Conservation (phyloP, 2,888 invertebrate species). For the Cremastinae sp. region DNA sequence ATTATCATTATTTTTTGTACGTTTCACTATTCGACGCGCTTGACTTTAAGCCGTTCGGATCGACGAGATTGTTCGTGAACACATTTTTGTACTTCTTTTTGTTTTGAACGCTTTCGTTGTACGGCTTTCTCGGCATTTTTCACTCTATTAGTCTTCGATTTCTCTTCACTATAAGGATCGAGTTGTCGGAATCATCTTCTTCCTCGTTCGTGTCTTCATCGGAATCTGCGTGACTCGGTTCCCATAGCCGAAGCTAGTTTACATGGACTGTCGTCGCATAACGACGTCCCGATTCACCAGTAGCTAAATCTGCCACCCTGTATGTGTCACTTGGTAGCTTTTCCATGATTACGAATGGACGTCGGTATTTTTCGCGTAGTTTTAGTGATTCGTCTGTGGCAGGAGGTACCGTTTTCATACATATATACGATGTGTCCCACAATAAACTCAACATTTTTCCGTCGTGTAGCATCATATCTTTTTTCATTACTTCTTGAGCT, state of each 20-base stretch:
- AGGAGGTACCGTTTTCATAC: constrained; percentile 2
- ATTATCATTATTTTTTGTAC: too few relatives aligned
- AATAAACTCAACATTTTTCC: constrained; percentile 21
- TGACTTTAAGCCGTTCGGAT: too few relatives aligned
- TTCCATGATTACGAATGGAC: constrained; percentile 11
- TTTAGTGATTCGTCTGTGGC: constrained; percentile 16
- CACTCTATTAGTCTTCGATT: too few relatives aligned
- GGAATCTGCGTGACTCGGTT: not conserved
- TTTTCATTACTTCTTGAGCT: constrained; percentile 5
- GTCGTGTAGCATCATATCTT: constrained; percentile 17
- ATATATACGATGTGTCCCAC: constrained; percentile 28
- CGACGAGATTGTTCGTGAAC: too few relatives aligned
- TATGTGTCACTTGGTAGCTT: constrained; percentile 12
- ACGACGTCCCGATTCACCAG: not conserved
- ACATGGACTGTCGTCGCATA: constrained; percentile 27
- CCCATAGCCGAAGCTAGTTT: constrained; percentile 16
- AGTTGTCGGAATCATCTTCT: not conserved
- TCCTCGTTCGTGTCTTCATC: constrained; percentile 5
- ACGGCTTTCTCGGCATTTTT: too few relatives aligned
- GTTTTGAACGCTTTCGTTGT: too few relatives aligned
- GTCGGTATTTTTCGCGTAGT: constrained; percentile 5
- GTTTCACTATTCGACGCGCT: too few relatives aligned
- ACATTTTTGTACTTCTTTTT: too few relatives aligned
- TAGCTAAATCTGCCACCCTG: constrained; percentile 8
- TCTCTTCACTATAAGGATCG: too few relatives aligned